A percentile compares a stretch with the other conserved stretches of the same genome.
Conservation (phyloP, 2,888 invertebrate species). For the Rhamnusium bicolor region DNA sequence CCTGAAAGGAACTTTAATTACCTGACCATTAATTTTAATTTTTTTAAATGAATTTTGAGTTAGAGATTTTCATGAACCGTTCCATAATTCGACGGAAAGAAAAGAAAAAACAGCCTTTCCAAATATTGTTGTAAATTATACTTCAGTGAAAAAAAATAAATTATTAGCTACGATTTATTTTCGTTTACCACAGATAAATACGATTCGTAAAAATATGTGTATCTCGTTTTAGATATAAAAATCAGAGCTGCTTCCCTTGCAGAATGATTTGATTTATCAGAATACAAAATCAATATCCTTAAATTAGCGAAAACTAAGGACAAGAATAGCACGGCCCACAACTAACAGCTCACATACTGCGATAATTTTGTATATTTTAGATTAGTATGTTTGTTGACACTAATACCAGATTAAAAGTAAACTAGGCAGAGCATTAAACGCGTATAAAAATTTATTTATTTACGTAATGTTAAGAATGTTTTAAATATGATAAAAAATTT, state of each 20-base stretch:
- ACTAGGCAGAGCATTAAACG: background rate
- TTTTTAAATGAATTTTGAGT: too few relatives aligned
- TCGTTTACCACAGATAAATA: too few relatives aligned
- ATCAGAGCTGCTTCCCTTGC: background rate
- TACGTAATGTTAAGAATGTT: background rate
- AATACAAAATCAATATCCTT: background rate
- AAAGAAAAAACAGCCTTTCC: too few relatives aligned
- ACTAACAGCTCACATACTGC: background rate
- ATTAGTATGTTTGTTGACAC: background rate
- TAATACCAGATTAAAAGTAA: background rate
- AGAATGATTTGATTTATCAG: background rate
- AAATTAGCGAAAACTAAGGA: background rate
- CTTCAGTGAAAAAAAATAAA: too few relatives aligned
- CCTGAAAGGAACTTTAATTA: too few relatives aligned
- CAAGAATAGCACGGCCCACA: background rate
- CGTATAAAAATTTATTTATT: background rate
- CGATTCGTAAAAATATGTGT: background rate
- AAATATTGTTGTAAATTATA: too few relatives aligned
- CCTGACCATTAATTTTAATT: too few relatives aligned
- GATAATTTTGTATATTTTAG: background rate
- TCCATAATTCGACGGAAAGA: too few relatives aligned
- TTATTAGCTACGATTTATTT: too few relatives aligned
- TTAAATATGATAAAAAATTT: background rate
- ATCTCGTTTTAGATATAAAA: background rate
- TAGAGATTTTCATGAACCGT: too few relatives aligned